Percentiles rank a stretch among this genome's conserved stretches.
phyloP scores from a whole-genome alignment of 2,888 invertebrate species.

The Drosophila niveifrons region DNA sequence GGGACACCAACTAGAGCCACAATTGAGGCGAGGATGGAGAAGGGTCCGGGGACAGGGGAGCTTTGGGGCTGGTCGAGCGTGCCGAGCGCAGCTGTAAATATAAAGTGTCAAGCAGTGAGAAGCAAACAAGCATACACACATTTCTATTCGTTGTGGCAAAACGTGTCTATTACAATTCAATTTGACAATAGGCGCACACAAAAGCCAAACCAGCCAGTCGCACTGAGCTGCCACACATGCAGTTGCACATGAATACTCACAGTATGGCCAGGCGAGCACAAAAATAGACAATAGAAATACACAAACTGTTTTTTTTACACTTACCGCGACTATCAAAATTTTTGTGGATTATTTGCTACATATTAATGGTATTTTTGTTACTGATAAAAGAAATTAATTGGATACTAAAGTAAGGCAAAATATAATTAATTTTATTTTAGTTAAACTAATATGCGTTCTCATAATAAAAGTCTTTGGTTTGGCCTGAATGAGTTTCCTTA shows the following conservation, averaged over 20 bases:
- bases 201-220: slow-evolving; percentile 75
- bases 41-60: slow-evolving; percentile 1
- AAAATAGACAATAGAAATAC: slow-evolving; percentile 56
- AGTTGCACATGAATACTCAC: slow-evolving; percentile 26
- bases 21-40: background rate
- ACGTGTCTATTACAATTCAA: slow-evolving; percentile 82
- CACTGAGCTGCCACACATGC: slow-evolving; percentile 57
- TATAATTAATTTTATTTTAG: too few species aligned
- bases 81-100: slow-evolving; percentile 76
- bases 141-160: slow-evolving; percentile 54
- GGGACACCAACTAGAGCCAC: background rate
- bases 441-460: too few species aligned
- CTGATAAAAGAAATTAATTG: too few species aligned
- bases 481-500: too few species aligned
- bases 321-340: background rate
- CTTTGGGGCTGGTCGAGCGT: slow-evolving; percentile 63
- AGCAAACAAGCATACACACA: slow-evolving; percentile 29
- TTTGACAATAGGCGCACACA: slow-evolving; percentile 81
- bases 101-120: slow-evolving; percentile 69
- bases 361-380: too few species aligned
- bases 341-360: background rate
- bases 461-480: too few species aligned
- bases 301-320: slow-evolving; percentile 31
- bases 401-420: too few species aligned
- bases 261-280: slow-evolving; percentile 46